Evolutionary conservation across 2,113 vertebrate genomes (phyloP).

Genomic region (Laterallus jamaicensis): DNA sequence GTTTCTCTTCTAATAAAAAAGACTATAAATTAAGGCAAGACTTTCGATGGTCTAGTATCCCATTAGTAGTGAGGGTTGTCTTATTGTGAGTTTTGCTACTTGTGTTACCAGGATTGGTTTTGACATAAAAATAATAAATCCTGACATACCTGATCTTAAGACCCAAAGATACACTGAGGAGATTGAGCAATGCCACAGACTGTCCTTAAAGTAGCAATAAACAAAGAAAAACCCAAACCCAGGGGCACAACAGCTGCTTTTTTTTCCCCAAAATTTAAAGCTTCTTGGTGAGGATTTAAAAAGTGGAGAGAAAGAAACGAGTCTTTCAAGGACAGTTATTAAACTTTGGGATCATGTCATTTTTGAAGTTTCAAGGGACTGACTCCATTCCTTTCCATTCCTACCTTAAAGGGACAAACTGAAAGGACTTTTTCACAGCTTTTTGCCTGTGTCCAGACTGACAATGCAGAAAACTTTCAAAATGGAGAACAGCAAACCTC

Average conservation of each 20-base stretch:
- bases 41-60: not conserved
- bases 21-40: not conserved
- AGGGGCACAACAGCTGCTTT: not conserved
- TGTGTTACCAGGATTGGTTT: not conserved
- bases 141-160: not conserved
- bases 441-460: not conserved
- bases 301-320: not conserved
- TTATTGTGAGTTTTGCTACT: not conserved
- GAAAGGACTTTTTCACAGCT: not conserved
- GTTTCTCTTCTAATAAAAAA: not conserved
- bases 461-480: conserved; percentile 3
- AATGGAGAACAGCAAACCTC: not conserved
- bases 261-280: not conserved
- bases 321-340: not conserved
- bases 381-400: not conserved
- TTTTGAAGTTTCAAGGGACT: not conserved
- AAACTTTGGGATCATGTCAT: not conserved
- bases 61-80: not conserved
- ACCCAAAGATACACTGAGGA: not conserved
- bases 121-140: not conserved
- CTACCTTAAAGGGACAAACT: not conserved
- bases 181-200: not conserved
- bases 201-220: not conserved
- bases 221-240: not conserved
- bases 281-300: not conserved